These are phyloP conservation scores for Hylaeus anthracinus DNA, from an alignment of 1,140 invertebrate genomes.

Conservation along the genomic window DNA sequence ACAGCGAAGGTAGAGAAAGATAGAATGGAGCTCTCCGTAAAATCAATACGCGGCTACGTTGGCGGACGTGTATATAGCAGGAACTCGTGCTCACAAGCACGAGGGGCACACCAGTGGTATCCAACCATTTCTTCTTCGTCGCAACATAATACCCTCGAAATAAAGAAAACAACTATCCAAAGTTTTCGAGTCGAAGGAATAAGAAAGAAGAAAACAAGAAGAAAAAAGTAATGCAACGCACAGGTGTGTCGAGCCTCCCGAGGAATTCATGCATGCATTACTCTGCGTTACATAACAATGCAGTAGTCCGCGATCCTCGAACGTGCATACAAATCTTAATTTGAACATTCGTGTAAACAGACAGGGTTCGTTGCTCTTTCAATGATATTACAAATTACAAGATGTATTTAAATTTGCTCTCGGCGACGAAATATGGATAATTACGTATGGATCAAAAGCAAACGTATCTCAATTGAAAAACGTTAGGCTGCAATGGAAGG, in stretches of 20 bases:
- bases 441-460: no score
- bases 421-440: no score
- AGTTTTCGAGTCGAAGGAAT: not conserved
- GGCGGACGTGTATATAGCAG: conserved; percentile 58
- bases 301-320: not conserved
- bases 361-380: not conserved
- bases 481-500: no score
- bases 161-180: not conserved
- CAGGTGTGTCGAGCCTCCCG: not conserved
- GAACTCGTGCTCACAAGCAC: conserved; percentile 51
- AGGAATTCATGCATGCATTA: not conserved
- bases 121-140: conserved; percentile 23
- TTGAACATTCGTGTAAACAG: conserved; percentile 1
- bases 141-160: not conserved
- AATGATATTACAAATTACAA: not conserved
- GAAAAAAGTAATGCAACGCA: no score
- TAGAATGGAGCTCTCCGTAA: conserved; percentile 55
- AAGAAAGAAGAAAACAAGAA: no score
- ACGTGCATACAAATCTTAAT: not conserved
- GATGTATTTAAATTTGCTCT: no score
- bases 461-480: no score
- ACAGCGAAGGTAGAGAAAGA: conserved; percentile 22
- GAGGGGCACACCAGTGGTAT: conserved; percentile 48
- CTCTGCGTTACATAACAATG: conserved; percentile 12
- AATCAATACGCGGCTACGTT: conserved; percentile 63